A percentile compares a stretch with the other conserved stretches of the same genome.
Evolutionary conservation across 2,113 vertebrate genomes (phyloP).

Genomic region (Canis aureus): DNA sequence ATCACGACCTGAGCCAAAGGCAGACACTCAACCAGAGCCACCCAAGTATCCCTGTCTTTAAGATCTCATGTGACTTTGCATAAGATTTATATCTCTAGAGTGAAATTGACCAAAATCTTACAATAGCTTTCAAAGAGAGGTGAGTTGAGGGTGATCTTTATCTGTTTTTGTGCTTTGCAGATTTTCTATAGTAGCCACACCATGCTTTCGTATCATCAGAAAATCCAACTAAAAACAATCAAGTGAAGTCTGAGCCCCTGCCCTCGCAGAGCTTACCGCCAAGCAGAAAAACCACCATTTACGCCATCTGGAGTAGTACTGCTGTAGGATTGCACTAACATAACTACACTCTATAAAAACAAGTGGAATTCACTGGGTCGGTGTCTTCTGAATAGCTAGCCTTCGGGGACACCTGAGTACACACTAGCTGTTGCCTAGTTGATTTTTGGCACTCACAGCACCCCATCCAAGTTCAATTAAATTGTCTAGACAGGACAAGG

Average conservation of each 20-base stretch:
- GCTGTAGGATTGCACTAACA: accelerated
- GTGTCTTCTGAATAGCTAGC: neutral
- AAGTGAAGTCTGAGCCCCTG: neutral
- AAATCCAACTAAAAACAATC: neutral
- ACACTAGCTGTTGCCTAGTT: neutral
- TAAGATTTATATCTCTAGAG: neutral
- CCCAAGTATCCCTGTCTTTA: neutral
- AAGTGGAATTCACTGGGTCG: accelerated
- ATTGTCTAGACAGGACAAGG: neutral
- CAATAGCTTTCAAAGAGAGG: neutral
- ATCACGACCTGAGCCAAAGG: too few relatives aligned
- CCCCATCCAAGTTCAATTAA: neutral
- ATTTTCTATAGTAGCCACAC: neutral
- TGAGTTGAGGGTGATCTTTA: neutral
- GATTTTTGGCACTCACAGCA: neutral
- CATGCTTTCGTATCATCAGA: neutral
- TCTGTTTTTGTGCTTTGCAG: neutral
- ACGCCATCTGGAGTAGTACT: neutral
- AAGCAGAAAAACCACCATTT: neutral
- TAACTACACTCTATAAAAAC: neutral
- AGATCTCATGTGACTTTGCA: neutral
- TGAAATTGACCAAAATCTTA: neutral
- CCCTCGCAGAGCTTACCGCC: neutral
- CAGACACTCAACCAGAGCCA: too few relatives aligned
- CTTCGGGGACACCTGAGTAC: neutral